A percentile compares a stretch with the other conserved stretches of the same genome.
Conservation (phyloP, 1,140 invertebrate species). For the Aethina tumida region DNA sequence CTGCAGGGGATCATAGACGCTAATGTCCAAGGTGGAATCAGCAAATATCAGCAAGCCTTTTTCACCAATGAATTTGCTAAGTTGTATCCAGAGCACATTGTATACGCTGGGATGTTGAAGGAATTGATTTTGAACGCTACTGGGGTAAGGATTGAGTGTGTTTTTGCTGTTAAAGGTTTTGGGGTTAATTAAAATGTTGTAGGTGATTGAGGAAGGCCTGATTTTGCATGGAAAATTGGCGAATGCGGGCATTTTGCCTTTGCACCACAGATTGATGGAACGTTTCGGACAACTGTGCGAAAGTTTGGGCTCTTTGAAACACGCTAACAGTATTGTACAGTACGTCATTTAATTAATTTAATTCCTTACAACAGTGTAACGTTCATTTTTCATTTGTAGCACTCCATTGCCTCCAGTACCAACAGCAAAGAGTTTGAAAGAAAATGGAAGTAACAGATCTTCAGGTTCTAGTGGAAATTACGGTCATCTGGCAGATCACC, state of each 20-base stretch:
- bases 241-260: conserved; percentile 68
- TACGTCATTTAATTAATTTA: conserved; percentile 29
- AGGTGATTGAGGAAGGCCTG: conserved; percentile 70
- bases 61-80: conserved; percentile 70
- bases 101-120: conserved; percentile 65
- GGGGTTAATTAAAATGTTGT: conserved; percentile 17
- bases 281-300: conserved; percentile 70
- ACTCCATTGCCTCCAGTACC: conserved; percentile 63
- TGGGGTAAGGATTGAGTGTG: conserved; percentile 33
- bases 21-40: conserved; percentile 91
- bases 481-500: conserved; percentile 35
- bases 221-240: conserved; percentile 73
- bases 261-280: conserved; percentile 80
- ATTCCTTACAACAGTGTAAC: not conserved
- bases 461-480: conserved; percentile 36
- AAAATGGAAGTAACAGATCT: conserved; percentile 38
- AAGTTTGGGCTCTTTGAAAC: conserved; percentile 52
- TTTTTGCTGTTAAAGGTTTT: not conserved
- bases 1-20: conserved; percentile 90
- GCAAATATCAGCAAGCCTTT: conserved; percentile 90
- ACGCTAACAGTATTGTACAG: conserved; percentile 70
- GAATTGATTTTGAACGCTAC: conserved; percentile 67
- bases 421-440: conserved; percentile 39
- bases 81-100: conserved; percentile 61
- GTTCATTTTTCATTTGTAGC: conserved; percentile 35